Evolutionary conservation across 2,113 vertebrate genomes (phyloP), one percentile per base, ranked within the genome.

Genomic region (Steatornis caripensis): DNA sequence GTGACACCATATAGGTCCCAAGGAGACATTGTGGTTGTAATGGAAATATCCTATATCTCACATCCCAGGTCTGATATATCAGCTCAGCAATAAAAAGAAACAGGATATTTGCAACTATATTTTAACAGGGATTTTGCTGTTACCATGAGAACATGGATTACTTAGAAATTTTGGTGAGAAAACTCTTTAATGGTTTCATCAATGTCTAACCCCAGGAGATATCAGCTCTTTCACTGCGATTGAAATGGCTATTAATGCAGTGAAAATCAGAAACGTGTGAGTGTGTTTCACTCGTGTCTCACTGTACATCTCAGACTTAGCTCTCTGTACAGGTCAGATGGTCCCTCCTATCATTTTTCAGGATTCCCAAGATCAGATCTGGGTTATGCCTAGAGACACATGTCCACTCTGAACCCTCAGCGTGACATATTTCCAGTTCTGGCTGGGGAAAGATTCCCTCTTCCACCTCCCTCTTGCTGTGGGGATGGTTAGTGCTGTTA

Each of bases 121-220:
- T 96, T 97, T 95, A 96, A 85, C 90, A 93, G 91, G 90, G 93
- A 77, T 94, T 97, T 96, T 96, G 76, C 89, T 89, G 84, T 96
- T 96, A 96, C 93, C 96, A 96, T 96, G 97, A 97, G 96, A 97
- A 94, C 97, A 30, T 19, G 95, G 96, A 96, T 97, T 96, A 97
- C 93, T 92, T 49, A 57, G 90, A 95, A 94, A 97, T 94, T 94
- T 94, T 4, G 20, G 92, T 95, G 95, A 97, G 97, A 97, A 97
- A 97, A 94, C 62, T 55, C 83, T 92, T 95, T 86, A 97, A 95
- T 85, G 72, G 87, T 95, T 97, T 96, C 94, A 93, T 93, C 96
- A 93, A 24, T 69, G 69, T 53, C 46, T 61, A 94, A 78, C 30
- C 95, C 80, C 89, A 49, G 1, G 71, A 94, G 96, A 85, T 55